A percentile compares a stretch with the other conserved stretches of the same genome.
Evolutionary conservation across 2,797 vertebrate species (phyloP).

Genomic region (Pipistrellus nathusii): DNA sequence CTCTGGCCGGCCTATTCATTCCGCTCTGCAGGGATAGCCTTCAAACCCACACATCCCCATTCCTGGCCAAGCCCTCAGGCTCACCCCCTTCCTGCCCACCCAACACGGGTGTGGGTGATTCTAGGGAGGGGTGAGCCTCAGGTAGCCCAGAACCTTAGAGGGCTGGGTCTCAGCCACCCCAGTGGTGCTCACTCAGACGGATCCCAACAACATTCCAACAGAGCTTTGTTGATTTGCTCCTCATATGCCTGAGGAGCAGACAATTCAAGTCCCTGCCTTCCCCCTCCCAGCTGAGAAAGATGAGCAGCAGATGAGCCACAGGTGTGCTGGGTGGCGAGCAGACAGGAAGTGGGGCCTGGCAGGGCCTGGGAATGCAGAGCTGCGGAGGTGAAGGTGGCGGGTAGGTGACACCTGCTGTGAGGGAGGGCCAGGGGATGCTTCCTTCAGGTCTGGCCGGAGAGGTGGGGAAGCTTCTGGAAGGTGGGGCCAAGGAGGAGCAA

Average conservation of each 20-base stretch:
- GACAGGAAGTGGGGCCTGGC: no score
- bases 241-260: not conserved
- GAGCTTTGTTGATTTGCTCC: no score
- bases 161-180: not conserved
- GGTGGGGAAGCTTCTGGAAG: not conserved
- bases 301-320: not conserved
- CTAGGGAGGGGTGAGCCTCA: not conserved
- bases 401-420: not conserved
- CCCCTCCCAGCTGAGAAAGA: not conserved
- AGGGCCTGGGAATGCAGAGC: not conserved
- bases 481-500: not conserved
- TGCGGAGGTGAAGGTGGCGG: not conserved
- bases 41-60: not conserved
- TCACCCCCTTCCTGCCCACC: no score
- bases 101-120: no score
- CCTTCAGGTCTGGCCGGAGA: not conserved
- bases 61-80: not conserved
- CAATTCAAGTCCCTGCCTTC: not conserved
- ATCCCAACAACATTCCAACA: not conserved
- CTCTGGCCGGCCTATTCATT: not conserved
- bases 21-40: not conserved
- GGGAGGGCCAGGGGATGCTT: not conserved
- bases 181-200: not conserved
- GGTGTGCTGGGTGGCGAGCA: no score
- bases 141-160: not conserved